Conservation (phyloP, 1,140 invertebrate species). For the Trichonephila inaurata region DNA sequence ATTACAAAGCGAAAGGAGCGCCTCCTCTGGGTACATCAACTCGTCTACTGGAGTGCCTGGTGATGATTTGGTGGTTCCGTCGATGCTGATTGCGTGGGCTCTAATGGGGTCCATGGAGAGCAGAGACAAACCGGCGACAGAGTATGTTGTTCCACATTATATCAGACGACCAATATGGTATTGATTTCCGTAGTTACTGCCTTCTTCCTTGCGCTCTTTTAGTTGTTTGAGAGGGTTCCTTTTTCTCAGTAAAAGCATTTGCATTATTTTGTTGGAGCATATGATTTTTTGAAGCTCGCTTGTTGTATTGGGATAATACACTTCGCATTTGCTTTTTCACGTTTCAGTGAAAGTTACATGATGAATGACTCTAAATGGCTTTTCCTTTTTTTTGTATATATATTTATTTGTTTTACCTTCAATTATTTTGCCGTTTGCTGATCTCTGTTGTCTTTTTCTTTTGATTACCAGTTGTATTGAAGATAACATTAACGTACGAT, state of each 20-base stretch:
- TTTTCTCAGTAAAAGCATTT: conserved; percentile 1
- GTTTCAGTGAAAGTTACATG: background rate
- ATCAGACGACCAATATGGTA: conserved; percentile 38
- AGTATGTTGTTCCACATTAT: conserved; percentile 39
- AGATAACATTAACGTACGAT: background rate
- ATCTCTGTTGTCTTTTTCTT: background rate
- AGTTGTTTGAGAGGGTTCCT: background rate
- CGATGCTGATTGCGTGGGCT: conserved; percentile 23
- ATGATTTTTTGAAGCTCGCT: background rate
- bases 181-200: conserved; percentile 23
- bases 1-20: too few relatives aligned
- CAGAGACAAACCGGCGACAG: conserved; percentile 29
- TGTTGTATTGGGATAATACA: background rate
- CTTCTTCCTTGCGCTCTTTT: background rate
- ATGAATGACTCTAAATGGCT: background rate
- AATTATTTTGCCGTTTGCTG: background rate
- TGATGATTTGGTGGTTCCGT: conserved; percentile 36
- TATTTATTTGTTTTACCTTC: background rate
- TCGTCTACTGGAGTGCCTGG: background rate
- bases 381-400: background rate
- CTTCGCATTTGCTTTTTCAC: background rate
- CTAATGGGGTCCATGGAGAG: background rate
- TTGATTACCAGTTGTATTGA: background rate
- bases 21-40: background rate
- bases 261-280: background rate